These are phyloP conservation scores for Psammodynastes pulverulentus DNA, from an alignment of 2,113 vertebrate species.

Conservation along the genomic window DNA sequence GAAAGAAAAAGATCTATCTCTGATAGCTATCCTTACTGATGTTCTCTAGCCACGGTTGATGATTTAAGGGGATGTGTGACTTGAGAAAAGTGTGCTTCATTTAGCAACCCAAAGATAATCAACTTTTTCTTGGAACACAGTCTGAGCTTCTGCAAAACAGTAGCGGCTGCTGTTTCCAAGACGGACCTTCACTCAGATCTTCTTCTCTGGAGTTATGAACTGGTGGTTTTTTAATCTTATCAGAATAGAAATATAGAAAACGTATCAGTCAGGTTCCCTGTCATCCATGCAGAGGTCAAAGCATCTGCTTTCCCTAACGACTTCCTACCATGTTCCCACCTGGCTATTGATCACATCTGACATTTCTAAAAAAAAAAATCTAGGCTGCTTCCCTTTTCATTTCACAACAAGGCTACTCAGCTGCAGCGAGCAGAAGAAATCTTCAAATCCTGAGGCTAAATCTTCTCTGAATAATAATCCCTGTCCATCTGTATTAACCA, in stretches of 20 bases:
- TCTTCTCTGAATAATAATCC: slow-evolving; percentile 1
- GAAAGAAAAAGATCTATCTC: not conserved
- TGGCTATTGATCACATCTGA: slow-evolving; percentile 59
- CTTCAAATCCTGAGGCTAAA: slow-evolving; percentile 1
- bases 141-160: not conserved
- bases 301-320: slow-evolving; percentile 39
- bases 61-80: not conserved
- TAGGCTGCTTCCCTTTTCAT: slow-evolving; percentile 23
- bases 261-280: not conserved
- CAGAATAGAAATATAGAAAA: not conserved
- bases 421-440: not conserved
- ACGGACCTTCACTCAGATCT: not conserved
- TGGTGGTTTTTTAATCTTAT: not conserved
- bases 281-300: not conserved
- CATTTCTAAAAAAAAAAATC: slow-evolving; percentile 39
- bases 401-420: slow-evolving; percentile 49
- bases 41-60: not conserved
- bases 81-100: not conserved
- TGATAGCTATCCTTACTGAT: not conserved
- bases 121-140: not conserved
- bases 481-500: slow-evolving; percentile 16
- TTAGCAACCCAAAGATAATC: not conserved
- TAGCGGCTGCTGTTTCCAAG: not conserved
- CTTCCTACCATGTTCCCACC: not conserved
- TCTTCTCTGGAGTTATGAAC: not conserved